Base-by-base conservation (phyloP, 2,888 invertebrate species). In the Phania funesta region DNA sequence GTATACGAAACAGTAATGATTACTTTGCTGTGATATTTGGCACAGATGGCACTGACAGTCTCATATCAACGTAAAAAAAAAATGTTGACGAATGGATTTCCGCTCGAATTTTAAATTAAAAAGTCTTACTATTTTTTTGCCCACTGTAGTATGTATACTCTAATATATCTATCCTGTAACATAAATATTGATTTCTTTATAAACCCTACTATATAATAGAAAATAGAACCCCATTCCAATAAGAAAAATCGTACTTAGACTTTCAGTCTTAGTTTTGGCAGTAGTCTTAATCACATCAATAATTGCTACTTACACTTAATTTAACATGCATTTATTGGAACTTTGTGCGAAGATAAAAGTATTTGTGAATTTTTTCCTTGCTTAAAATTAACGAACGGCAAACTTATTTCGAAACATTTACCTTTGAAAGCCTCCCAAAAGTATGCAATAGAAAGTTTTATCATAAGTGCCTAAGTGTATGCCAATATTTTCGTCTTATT, bases 401-500 rank as follows among this genome's bases (percentile, higher is more conserved):
- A 81, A 54, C 73, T 81, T 81, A 81, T 77, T 68, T 64, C 56
- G 2, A 48, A 73, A 64, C 60, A 46, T 54, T 68, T 75, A 32
- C 11, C 35, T 38, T 32, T 1, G 11, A 58, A 70, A 78, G 78
- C 78, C 74, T 67, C 74, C 74, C 78, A 74, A 70, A 82, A 82
- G 67, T 78, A 78, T 65, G 68, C 74, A 58, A 68, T 20, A 38
- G 46, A 68, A 75, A 70, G 38, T 74, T 82, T 82, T 74, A 56
- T 70, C 70, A 78, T 75, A 78, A 82, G 78, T 82, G 82, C 70
- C 78, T 82, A 58, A 75, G 78, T 78, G 82, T 82, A 74, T 78
- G 74, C 56, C 73, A 74, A 64, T 70, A 24, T 50, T 78, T 58
- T 70, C 54, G 26, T 41, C 22, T 76, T 52, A 29, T 54, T 70